Evolutionary conservation across 2,888 invertebrate species (phyloP), one percentile per base, ranked within the genome.

Genomic region (Heteropelma amictum): DNA sequence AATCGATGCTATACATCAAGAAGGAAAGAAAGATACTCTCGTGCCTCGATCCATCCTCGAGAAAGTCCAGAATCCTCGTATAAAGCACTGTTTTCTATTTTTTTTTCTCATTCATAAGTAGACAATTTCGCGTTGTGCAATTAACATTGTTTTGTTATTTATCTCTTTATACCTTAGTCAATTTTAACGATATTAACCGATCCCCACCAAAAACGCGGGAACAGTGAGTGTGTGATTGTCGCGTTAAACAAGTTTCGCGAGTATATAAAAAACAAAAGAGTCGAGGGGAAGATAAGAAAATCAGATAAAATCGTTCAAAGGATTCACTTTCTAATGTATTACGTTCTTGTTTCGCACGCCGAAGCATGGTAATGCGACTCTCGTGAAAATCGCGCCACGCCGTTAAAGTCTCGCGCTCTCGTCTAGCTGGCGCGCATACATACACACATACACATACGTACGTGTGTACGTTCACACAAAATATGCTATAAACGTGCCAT

Each of bases 141-240:
- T 74, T 53, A 10, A 42, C 23, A 17, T 69, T 58, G 58, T 74
- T 74, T 21, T 26, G 69, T 69, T 74, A 60, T 30, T 58, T 56
- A 54, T 33, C 38, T n/a, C n/a, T 19, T 35, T 14, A 28, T 40
- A 56, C 21, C 42, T 5, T 28, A 64, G 17, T 56, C 23, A 26
- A 67, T 49, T 45, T 53, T 23, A 10, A 17, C 45, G n/a, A 14
- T 26, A 35, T 12, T 30, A 7, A 53, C 30, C 26, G 19, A 49
- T 28, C 35, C 19, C n/a, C 47, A 26, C 7, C 6, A 54, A 56
- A 40, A 17, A 47, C 61, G 61, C 67, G 56, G 56, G 28, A 35
- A 49, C 56, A 68, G 68, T 68, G 68, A 68, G 68, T 68, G 68
- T 68, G 68, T 68, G 58, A 68, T 49, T 38, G 10, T 40, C 47